A percentile compares a stretch with the other conserved stretches of the same genome.
phyloP scores from a whole-genome alignment of 2,888 invertebrate species.

The Isoperla grammatica region DNA sequence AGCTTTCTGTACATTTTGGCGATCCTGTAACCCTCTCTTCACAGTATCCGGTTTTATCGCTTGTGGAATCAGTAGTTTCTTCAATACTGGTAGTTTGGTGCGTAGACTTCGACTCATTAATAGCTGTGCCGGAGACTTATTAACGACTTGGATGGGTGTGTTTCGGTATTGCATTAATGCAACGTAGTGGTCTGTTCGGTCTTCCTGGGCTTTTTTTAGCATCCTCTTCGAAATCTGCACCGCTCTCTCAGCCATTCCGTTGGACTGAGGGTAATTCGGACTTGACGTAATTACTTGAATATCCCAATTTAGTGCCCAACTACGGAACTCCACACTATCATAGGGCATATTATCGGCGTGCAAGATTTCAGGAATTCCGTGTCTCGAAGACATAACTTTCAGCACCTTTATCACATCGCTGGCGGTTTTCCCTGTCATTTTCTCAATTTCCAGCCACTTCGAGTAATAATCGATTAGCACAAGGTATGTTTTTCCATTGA shows the following conservation, averaged over 20 bases:
- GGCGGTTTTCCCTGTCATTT: too few species aligned
- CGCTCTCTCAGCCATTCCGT: slow-evolving; percentile 33
- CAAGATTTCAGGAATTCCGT: slow-evolving; percentile 31
- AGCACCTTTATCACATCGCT: slow-evolving; percentile 27
- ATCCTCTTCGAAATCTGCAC: slow-evolving; percentile 30
- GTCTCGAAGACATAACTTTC: slow-evolving; percentile 28
- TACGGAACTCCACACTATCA: slow-evolving; percentile 28
- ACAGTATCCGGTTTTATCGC: too few species aligned
- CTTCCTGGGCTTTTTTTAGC: slow-evolving; percentile 29
- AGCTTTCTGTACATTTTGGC: too few species aligned
- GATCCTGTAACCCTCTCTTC: too few species aligned
- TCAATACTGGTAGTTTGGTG: background rate
- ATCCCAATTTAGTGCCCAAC: slow-evolving; percentile 32
- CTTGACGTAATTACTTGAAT: slow-evolving; percentile 30
- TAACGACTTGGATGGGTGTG: slow-evolving; percentile 2
- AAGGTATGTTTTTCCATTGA: too few species aligned
- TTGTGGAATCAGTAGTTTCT: too few species aligned
- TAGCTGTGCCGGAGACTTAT: slow-evolving; percentile 8
- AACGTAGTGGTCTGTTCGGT: slow-evolving; percentile 1
- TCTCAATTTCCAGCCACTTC: too few species aligned
- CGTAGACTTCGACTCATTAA: slow-evolving; percentile 1
- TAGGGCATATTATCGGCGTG: slow-evolving; percentile 34
- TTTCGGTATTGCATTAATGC: slow-evolving; percentile 18
- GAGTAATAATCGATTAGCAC: too few species aligned
- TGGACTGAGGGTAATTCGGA: slow-evolving; percentile 33